A percentile compares a stretch with the other conserved stretches of the same genome.
These are phyloP conservation scores for Sinhomidia bicolor DNA, from an alignment of 2,888 invertebrate species.

Conservation along the genomic window DNA sequence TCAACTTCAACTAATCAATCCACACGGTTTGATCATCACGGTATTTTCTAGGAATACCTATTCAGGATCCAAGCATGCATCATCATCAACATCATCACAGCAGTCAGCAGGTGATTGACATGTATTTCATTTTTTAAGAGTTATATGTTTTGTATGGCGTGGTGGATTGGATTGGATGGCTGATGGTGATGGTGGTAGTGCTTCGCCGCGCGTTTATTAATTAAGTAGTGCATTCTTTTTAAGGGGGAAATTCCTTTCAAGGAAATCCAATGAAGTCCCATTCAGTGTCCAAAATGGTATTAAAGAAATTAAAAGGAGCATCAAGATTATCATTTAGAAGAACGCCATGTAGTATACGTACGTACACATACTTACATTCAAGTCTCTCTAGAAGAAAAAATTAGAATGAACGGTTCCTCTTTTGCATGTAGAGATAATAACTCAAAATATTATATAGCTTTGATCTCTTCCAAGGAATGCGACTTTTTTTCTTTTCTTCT, in stretches of 20 bases:
- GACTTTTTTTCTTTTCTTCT: constrained; percentile 37
- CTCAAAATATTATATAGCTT: not conserved
- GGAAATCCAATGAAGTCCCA: constrained; percentile 55
- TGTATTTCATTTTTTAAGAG: constrained; percentile 58
- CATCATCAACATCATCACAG: not conserved
- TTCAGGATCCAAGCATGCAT: constrained; percentile 12
- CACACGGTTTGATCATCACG: constrained; percentile 47
- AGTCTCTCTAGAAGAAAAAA: not conserved
- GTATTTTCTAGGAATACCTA: constrained; percentile 34
- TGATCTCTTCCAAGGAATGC: constrained; percentile 16
- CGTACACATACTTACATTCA: too few relatives aligned
- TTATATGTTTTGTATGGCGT: not conserved
- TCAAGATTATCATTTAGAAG: not conserved
- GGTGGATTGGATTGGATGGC: too few relatives aligned
- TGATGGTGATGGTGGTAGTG: constrained; percentile 5
- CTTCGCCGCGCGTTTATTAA: constrained; percentile 50
- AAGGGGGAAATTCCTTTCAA: constrained; percentile 63
- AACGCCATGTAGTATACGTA: too few relatives aligned
- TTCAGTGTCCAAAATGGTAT: constrained; percentile 67
- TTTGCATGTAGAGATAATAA: too few relatives aligned
- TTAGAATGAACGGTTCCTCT: constrained; percentile 9
- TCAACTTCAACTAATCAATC: constrained; percentile 54
- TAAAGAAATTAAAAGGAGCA: constrained; percentile 61
- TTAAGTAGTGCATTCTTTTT: constrained; percentile 55
- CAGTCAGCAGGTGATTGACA: constrained; percentile 59